Percentiles rank a stretch among this genome's conserved stretches.
Evolutionary conservation across 2,113 vertebrate species (phyloP).

Genomic region (Piprites chloris): DNA sequence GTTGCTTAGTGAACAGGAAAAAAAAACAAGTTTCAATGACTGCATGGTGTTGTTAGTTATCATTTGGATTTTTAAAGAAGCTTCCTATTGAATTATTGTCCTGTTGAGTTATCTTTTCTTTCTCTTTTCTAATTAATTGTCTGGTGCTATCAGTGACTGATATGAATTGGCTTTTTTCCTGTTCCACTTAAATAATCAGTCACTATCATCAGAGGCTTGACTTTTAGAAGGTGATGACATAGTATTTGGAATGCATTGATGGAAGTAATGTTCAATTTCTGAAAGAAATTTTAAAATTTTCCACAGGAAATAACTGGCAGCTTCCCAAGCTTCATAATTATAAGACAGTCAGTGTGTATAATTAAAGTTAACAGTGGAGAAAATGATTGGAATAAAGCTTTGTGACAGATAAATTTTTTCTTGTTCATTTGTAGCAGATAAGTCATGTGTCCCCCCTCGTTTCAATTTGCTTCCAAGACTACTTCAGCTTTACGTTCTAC

Average conservation of each 20-base stretch:
- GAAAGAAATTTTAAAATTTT: constrained; percentile 59
- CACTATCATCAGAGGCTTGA: background rate
- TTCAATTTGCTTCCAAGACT: constrained; percentile 37
- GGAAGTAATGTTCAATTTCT: background rate
- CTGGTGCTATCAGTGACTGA: background rate
- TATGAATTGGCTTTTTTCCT: background rate
- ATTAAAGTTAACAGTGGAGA: constrained; percentile 71
- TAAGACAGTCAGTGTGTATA: constrained; percentile 65
- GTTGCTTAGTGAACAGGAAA: background rate
- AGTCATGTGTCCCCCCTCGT: background rate
- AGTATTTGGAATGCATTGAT: background rate
- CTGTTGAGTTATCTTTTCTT: background rate
- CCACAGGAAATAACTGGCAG: constrained; percentile 65
- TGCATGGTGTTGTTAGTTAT: background rate
- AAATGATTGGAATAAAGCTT: constrained; percentile 63
- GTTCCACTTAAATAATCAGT: background rate
- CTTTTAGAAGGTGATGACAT: background rate
- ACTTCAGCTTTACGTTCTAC: constrained; percentile 38
- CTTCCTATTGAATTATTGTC: background rate
- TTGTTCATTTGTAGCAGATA: constrained; percentile 55
- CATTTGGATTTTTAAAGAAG: background rate
- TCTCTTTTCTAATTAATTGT: background rate
- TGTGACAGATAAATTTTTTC: constrained; percentile 50
- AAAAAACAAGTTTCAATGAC: background rate
- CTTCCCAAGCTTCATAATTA: constrained; percentile 72